phyloP scores from a whole-genome alignment of 1,140 invertebrate species.

The Sycobia sp. region DNA sequence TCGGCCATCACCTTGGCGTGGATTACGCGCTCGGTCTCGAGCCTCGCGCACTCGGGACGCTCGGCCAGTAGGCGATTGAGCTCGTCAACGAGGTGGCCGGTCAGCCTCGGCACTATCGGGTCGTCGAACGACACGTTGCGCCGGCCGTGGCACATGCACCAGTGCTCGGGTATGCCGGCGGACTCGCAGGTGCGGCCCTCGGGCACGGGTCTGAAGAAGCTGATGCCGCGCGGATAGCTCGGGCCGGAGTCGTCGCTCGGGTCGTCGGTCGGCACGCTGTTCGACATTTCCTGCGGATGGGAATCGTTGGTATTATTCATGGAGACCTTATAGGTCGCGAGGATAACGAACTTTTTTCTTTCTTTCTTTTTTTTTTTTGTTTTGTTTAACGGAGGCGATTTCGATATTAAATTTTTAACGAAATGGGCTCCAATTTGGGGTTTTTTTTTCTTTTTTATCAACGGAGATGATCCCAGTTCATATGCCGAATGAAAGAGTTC shows the following conservation, averaged over 20 bases:
- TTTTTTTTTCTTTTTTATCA: no score
- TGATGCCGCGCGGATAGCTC: constrained; percentile 67
- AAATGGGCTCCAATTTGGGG: no score
- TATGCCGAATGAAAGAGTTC: no score
- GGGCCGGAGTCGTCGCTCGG: no score
- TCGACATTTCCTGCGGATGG: background rate
- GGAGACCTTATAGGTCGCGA: no score
- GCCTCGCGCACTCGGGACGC: constrained; percentile 65
- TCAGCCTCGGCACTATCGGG: constrained; percentile 59
- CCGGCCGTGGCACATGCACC: constrained; percentile 80
- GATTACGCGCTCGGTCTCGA: constrained; percentile 63
- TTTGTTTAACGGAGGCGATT: no score
- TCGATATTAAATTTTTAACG: no score
- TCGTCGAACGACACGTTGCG: constrained; percentile 62
- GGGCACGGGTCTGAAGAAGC: constrained; percentile 76
- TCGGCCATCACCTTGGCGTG: constrained; percentile 63
- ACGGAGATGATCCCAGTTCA: no score
- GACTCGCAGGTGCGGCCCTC: constrained; percentile 73
- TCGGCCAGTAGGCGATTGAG: constrained; percentile 69
- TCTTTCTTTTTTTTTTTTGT: no score
- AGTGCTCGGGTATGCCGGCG: constrained; percentile 79
- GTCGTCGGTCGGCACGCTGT: no score
- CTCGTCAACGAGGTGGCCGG: constrained; percentile 64
- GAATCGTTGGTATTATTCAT: no score
- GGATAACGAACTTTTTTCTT: no score